phyloP scores from a whole-genome alignment of 2,888 invertebrate species.

The Clanis bilineata region DNA sequence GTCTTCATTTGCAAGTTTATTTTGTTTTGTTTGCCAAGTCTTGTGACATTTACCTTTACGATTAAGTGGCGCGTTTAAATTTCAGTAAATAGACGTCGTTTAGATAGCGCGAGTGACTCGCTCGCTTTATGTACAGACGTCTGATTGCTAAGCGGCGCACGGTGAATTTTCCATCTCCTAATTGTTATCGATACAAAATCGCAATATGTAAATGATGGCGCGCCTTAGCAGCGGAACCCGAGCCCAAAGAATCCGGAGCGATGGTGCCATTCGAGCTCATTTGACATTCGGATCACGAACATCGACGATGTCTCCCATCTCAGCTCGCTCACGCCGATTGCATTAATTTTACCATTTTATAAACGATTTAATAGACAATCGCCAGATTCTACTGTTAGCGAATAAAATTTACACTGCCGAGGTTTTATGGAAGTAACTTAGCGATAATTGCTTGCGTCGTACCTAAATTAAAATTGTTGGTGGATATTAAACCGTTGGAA shows the following conservation, averaged over 20 bases:
- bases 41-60: slow-evolving; percentile 44
- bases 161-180: slow-evolving; percentile 55
- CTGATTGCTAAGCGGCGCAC: slow-evolving; percentile 43
- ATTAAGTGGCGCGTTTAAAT: slow-evolving; percentile 34
- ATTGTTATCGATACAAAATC: slow-evolving; percentile 73
- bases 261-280: slow-evolving; percentile 59
- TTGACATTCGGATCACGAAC: slow-evolving; percentile 76
- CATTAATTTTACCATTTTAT: slow-evolving; percentile 80
- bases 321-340: slow-evolving; percentile 74
- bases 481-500: slow-evolving; percentile 44
- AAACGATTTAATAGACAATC: slow-evolving; percentile 78
- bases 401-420: slow-evolving; percentile 6
- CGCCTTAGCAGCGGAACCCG: slow-evolving; percentile 46
- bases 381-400: slow-evolving; percentile 61
- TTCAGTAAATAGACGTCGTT: slow-evolving; percentile 28
- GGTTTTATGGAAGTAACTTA: slow-evolving; percentile 6
- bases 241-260: slow-evolving; percentile 47
- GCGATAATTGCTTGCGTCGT: slow-evolving; percentile 34
- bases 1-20: slow-evolving; percentile 71
- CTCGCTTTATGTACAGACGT: slow-evolving; percentile 25
- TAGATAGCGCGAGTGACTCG: slow-evolving; percentile 13
- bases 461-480: slow-evolving; percentile 46
- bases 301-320: slow-evolving; percentile 77
- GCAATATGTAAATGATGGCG: slow-evolving; percentile 74
- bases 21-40: slow-evolving; percentile 53